Evolutionary conservation across 2,797 vertebrate genomes (phyloP).

Genomic region (Cyclopterus lumpus): DNA sequence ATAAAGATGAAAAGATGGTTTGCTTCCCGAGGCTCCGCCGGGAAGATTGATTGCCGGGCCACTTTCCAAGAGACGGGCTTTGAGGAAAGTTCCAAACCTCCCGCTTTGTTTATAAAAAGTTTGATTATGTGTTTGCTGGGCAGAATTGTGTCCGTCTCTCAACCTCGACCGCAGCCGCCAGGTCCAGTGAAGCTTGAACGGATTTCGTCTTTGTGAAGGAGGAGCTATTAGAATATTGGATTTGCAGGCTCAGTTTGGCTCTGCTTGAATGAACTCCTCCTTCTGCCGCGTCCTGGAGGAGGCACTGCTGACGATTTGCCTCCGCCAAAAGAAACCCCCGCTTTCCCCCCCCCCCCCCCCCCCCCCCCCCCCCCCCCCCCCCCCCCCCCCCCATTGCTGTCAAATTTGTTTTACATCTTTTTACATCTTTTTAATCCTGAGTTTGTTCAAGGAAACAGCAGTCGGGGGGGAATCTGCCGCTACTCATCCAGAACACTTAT

Average conservation of each 20-base stretch:
- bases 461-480: not conserved
- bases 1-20: constrained; percentile 42
- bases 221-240: constrained; percentile 61
- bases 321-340: constrained; percentile 1
- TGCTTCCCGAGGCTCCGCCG: constrained; percentile 1
- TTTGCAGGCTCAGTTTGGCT: constrained; percentile 60
- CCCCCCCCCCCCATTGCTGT: constrained; percentile 1
- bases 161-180: constrained; percentile 28
- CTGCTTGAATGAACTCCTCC: constrained; percentile 33
- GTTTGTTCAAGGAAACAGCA: constrained; percentile 1
- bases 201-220: constrained; percentile 52
- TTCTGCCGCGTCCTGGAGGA: constrained; percentile 27
- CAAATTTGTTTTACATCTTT: constrained; percentile 17
- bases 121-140: constrained; percentile 32
- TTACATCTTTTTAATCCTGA: constrained; percentile 27
- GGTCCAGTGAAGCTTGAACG: constrained; percentile 44
- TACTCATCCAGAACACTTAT: constrained; percentile 9
- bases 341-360: not conserved
- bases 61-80: not conserved
- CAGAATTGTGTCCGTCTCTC: constrained; percentile 12
- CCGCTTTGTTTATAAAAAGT: constrained; percentile 27
- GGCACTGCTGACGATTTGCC: constrained; percentile 16
- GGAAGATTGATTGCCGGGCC: constrained; percentile 9
- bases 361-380: not conserved
- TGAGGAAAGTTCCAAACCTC: constrained; percentile 36